These are phyloP conservation scores for Urosaurus nigricauda DNA, from an alignment of 2,797 vertebrate genomes.

Conservation along the genomic window DNA sequence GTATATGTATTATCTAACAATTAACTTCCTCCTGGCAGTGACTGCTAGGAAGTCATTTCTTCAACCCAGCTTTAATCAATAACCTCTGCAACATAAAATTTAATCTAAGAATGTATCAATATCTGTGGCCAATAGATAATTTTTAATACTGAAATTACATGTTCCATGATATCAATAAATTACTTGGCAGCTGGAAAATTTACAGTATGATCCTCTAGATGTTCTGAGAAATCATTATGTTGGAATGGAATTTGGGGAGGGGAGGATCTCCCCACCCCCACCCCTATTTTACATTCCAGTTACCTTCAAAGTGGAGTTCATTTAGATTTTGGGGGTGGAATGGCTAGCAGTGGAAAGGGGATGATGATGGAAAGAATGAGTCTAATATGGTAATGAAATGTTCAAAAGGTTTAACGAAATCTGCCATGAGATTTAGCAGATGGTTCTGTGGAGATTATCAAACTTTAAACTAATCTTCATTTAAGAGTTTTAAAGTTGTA, in stretches of 20 bases:
- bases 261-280: background rate
- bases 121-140: constrained; percentile 51
- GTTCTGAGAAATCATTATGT: constrained; percentile 13
- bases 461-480: constrained; percentile 84
- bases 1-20: background rate
- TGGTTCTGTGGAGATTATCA: constrained; percentile 79
- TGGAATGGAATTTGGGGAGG: background rate
- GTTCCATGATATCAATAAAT: constrained; percentile 44
- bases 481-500: constrained; percentile 84
- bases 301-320: background rate
- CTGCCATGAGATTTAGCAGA: constrained; percentile 77
- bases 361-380: constrained; percentile 27
- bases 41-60: background rate
- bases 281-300: background rate
- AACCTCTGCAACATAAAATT: constrained; percentile 35
- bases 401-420: constrained; percentile 76
- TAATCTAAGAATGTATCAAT: constrained; percentile 31
- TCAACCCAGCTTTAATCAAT: background rate
- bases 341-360: background rate
- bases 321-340: constrained; percentile 2
- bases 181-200: constrained; percentile 32
- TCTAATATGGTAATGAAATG: constrained; percentile 36
- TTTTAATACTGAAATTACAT: constrained; percentile 51
- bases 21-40: background rate
- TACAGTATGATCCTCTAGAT: constrained; percentile 16